Evolutionary conservation across 2,797 vertebrate species (phyloP), one percentile per base, ranked within the genome.

Genomic region (Furcifer pardalis): DNA sequence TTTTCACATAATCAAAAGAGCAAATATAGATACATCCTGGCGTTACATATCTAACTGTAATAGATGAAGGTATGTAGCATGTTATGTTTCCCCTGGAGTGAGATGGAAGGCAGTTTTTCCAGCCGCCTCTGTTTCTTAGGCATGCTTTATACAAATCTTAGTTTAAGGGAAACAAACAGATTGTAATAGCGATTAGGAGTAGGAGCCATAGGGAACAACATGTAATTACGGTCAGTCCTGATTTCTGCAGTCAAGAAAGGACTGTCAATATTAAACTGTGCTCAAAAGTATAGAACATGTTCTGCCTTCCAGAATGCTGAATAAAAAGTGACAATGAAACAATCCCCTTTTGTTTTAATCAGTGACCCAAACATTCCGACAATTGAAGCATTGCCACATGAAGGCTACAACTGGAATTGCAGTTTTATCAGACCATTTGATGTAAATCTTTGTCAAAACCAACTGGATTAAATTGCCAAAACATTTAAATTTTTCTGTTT

Each of bases 151-250:
- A 19, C 6, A 27, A 81, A 15, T 42, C 27, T 10, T 68, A 60
- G 79, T 30, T 44, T 6, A 9, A 19, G 25, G 8, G 6, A 44
- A 60, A 42, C n/a, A 5, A 10, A 69, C 17, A 81, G 60, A 90
- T 65, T 83, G 5, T 40, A 83, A 85, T 93, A 66, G 77, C 46
- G 86, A 15, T 1, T 89, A 82, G 56, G 86, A 90, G 79, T 82
- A 83, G 78, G 79, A 89, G 79, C 75, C 87, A 89, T 87, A 85
- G 85, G 71, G 84, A 91, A 59, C 49, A 81, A 59, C 52, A 35
- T 27, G 4, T 80, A 77, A 46, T 82, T 83, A 63, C 59, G 86
- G 81, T 5, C 40, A 62, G 35, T 80, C 56, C 35, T 65, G 1
- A 88, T 77, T 80, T 81, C 73, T 84, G 69, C 73, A 60, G 56